These are phyloP conservation scores for Drosophila vallismaia DNA, from an alignment of 2,888 invertebrate genomes.

Conservation along the genomic window DNA sequence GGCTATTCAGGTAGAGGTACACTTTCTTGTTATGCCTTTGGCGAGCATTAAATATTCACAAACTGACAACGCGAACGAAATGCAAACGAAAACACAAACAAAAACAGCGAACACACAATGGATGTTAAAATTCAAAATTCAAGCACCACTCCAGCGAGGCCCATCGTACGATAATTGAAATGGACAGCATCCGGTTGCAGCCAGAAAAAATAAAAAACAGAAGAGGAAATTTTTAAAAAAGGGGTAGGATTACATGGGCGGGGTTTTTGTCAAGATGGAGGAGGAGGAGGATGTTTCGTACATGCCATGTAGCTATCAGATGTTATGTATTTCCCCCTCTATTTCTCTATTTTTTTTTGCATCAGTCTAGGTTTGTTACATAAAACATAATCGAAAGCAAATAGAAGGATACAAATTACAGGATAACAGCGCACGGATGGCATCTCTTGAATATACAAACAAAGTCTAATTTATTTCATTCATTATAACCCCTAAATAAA, in stretches of 20 bases:
- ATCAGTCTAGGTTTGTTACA: background rate
- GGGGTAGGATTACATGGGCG: slow-evolving; percentile 16
- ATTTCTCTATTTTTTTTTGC: background rate
- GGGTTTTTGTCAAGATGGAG: background rate
- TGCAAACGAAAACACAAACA: slow-evolving; percentile 4
- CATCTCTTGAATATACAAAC: too few species aligned
- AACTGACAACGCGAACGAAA: slow-evolving; percentile 55
- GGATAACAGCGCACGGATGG: too few species aligned
- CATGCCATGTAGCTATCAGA: slow-evolving; percentile 51
- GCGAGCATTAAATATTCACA: slow-evolving; percentile 66
- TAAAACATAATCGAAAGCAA: background rate
- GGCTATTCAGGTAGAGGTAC: slow-evolving; percentile 16
- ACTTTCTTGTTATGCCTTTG: slow-evolving; percentile 33
- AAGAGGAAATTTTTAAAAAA: slow-evolving; percentile 18
- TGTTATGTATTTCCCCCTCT: slow-evolving; percentile 23
- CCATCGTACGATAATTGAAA: slow-evolving; percentile 79
- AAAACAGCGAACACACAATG: slow-evolving; percentile 44
- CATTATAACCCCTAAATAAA: too few species aligned
- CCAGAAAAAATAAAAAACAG: slow-evolving; percentile 7
- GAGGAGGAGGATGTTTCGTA: slow-evolving; percentile 16
- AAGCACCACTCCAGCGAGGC: slow-evolving; percentile 75
- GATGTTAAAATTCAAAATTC: slow-evolving; percentile 78
- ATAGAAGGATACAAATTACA: background rate
- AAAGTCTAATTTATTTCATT: too few species aligned
- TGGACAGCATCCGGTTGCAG: slow-evolving; percentile 80